phyloP scores from a whole-genome alignment of 1,140 invertebrate genomes.

The Rhyacophila brunnea region DNA sequence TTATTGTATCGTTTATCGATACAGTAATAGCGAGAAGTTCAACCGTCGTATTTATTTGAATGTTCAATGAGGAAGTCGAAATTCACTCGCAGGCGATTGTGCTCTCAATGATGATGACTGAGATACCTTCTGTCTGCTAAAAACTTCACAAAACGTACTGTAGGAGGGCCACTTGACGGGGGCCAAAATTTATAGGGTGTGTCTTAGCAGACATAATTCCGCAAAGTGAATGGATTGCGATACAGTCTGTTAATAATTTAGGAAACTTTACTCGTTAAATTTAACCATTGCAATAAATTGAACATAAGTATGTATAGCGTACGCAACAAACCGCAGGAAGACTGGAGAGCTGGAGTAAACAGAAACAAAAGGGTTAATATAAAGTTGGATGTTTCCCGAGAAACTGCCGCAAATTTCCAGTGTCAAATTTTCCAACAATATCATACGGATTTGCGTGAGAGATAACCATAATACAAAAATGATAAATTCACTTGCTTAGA shows the following conservation, averaged over 20 bases:
- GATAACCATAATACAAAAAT: no score
- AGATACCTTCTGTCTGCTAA: no score
- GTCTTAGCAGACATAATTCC: no score
- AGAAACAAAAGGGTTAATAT: constrained; percentile 1
- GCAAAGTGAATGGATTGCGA: neutral
- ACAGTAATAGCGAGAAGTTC: no score
- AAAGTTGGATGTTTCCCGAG: neutral
- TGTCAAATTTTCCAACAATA: neutral
- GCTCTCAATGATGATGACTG: no score
- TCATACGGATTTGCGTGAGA: neutral
- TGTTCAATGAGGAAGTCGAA: no score
- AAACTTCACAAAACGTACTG: no score
- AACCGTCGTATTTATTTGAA: no score
- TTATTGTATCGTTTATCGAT: no score
- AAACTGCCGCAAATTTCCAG: neutral
- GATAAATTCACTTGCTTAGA: neutral
- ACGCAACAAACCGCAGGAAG: neutral
- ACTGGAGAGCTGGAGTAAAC: neutral
- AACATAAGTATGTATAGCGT: neutral
- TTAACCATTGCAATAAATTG: constrained; percentile 4
- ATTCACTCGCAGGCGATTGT: no score
- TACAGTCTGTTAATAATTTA: constrained; percentile 2
- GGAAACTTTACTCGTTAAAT: constrained; percentile 1
- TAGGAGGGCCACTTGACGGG: no score
- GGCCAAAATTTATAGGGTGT: no score